Percentiles rank a stretch among this genome's conserved stretches.
These are phyloP conservation scores for Catonia carolina DNA, from an alignment of 2,888 invertebrate genomes.

Conservation along the genomic window DNA sequence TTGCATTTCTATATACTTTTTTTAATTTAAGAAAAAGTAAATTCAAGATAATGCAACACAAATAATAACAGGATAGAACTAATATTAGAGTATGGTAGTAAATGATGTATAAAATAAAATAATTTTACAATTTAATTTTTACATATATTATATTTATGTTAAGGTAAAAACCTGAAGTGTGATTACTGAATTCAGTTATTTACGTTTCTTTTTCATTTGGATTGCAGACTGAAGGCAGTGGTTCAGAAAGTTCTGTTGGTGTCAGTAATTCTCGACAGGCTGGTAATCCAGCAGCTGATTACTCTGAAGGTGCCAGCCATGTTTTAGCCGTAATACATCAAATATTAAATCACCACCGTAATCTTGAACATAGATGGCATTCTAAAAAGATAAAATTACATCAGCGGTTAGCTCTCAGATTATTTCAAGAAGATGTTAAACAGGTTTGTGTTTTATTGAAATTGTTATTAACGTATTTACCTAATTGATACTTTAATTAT, in stretches of 20 bases:
- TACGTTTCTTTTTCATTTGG: too few relatives aligned
- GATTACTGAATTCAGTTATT: too few relatives aligned
- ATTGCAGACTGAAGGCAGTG: constrained; percentile 27
- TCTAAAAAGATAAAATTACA: constrained; percentile 91
- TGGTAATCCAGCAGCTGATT: constrained; percentile 83
- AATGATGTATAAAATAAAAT: too few relatives aligned
- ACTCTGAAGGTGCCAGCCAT: constrained; percentile 93
- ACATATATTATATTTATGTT: too few relatives aligned
- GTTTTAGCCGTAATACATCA: constrained; percentile 95
- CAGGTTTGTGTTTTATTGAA: constrained; percentile 53
- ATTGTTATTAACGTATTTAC: background rate
- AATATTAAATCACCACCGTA: constrained; percentile 89
- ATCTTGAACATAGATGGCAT: constrained; percentile 91
- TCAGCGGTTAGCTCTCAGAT: constrained; percentile 79
- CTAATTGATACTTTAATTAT: background rate
- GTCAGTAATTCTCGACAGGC: constrained; percentile 25
- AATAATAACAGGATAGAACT: too few relatives aligned
- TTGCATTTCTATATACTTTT: too few relatives aligned
- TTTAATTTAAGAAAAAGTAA: too few relatives aligned
- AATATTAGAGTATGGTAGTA: too few relatives aligned
- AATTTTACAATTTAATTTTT: too few relatives aligned
- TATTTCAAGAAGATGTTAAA: constrained; percentile 96
- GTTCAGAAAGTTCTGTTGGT: constrained; percentile 29
- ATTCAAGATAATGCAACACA: too few relatives aligned
- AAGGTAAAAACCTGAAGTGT: too few relatives aligned